These are phyloP conservation scores for Embidobia sp. DNA, from an alignment of 2,888 invertebrate genomes.

Conservation along the genomic window DNA sequence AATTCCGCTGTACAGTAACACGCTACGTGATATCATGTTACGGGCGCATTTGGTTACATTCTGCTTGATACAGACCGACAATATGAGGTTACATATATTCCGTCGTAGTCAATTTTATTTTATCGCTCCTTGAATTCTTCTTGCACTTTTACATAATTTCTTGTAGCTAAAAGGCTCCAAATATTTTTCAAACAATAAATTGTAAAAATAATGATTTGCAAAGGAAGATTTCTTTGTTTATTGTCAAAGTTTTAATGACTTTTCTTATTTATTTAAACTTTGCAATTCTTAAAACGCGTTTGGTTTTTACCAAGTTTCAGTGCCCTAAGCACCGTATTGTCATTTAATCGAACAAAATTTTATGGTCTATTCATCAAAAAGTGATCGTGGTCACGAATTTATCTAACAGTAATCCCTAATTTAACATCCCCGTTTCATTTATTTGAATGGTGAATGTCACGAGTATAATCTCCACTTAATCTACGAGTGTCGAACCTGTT, in stretches of 20 bases:
- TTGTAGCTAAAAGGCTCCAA: too few relatives aligned
- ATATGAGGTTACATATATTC: background rate
- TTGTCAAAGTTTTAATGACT: too few relatives aligned
- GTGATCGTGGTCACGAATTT: conserved; percentile 5
- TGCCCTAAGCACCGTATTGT: too few relatives aligned
- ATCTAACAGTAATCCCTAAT: conserved; percentile 16
- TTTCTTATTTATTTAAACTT: too few relatives aligned
- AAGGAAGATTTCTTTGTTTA: too few relatives aligned
- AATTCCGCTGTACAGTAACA: conserved; percentile 22
- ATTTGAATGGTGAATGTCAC: conserved; percentile 48
- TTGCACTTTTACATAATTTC: background rate
- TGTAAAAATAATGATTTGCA: too few relatives aligned
- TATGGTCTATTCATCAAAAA: conserved; percentile 3
- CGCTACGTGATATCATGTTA: conserved; percentile 27
- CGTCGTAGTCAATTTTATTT: conserved; percentile 3
- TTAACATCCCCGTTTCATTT: conserved; percentile 36
- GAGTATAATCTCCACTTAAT: conserved; percentile 61
- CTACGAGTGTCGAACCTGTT: conserved; percentile 61
- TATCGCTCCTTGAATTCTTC: background rate
- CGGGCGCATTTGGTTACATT: conserved; percentile 26
- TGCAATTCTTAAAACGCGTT: too few relatives aligned
- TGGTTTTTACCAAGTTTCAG: too few relatives aligned
- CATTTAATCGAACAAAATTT: too few relatives aligned
- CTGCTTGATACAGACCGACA: conserved; percentile 10
- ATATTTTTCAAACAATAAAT: too few relatives aligned